These are phyloP conservation scores for Heterodera carotae DNA, from an alignment of 1,140 invertebrate species.

Conservation along the genomic window DNA sequence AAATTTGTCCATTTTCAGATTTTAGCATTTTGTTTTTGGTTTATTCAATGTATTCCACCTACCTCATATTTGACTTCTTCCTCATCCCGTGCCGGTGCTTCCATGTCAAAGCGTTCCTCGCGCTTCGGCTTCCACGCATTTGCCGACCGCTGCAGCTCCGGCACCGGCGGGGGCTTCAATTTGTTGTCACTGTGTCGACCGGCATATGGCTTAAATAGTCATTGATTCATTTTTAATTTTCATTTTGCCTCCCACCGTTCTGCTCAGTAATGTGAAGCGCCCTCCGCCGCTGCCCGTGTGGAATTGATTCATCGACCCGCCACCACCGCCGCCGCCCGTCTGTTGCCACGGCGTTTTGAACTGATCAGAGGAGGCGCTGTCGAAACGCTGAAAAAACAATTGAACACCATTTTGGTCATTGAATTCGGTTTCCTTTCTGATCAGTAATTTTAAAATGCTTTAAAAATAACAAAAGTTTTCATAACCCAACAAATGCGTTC, in stretches of 20 bases:
- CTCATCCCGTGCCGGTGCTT: constrained; percentile 17
- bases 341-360: constrained; percentile 27
- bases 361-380: background rate
- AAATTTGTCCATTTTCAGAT: no score
- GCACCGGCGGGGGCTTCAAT: constrained; percentile 3
- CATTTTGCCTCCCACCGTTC: background rate
- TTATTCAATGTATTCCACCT: background rate
- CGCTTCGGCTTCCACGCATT: constrained; percentile 35
- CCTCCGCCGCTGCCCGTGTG: constrained; percentile 3
- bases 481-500: no score
- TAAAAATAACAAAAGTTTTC: no score
- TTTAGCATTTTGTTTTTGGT: no score
- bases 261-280: background rate
- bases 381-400: constrained; percentile 13
- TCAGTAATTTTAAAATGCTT: no score
- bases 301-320: constrained; percentile 22
- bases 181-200: constrained; percentile 27
- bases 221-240: background rate
- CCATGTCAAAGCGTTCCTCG: constrained; percentile 29
- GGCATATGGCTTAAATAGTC: background rate
- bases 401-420: constrained; percentile 10
- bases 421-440: background rate
- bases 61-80: constrained; percentile 29
- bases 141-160: background rate
- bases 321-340: background rate